Conservation (phyloP, 2,113 vertebrate species). For the Rhineura floridana region DNA sequence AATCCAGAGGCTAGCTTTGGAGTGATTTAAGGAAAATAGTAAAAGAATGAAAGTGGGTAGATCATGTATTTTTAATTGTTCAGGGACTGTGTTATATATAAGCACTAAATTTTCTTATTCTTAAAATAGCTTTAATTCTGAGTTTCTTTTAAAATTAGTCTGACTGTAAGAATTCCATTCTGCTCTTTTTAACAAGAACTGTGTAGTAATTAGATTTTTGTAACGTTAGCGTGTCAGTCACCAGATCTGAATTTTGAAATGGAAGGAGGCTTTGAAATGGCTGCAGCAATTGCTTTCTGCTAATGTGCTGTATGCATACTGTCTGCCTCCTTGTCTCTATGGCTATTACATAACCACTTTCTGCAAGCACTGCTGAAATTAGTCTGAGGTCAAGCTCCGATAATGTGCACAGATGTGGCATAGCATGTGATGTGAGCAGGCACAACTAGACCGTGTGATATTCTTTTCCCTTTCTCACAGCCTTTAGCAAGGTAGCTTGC, state of each 20-base stretch:
- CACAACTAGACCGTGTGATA: slow-evolving; percentile 20
- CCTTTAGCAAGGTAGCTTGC: background rate
- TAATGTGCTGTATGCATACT: background rate
- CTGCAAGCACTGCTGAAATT: slow-evolving; percentile 4
- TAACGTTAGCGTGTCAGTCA: background rate
- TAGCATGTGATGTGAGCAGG: slow-evolving; percentile 1
- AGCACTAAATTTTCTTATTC: background rate
- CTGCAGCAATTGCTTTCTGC: slow-evolving; percentile 23
- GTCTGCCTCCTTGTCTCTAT: background rate
- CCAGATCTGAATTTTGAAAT: slow-evolving; percentile 25
- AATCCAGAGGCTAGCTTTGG: background rate
- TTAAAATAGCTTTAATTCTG: background rate
- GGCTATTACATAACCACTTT: background rate
- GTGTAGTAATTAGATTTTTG: background rate
- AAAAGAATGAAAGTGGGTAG: background rate
- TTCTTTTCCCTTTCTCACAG: background rate
- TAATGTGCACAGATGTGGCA: slow-evolving; percentile 12
- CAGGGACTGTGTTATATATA: background rate
- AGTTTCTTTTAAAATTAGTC: background rate
- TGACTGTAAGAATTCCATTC: background rate
- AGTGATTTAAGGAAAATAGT: background rate
- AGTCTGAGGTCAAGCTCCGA: slow-evolving; percentile 31
- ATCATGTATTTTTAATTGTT: background rate
- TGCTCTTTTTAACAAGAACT: background rate
- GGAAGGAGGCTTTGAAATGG: slow-evolving; percentile 30